Base-by-base conservation (phyloP, 1,140 invertebrate genomes). In the Phenacoccus solenopsis region DNA sequence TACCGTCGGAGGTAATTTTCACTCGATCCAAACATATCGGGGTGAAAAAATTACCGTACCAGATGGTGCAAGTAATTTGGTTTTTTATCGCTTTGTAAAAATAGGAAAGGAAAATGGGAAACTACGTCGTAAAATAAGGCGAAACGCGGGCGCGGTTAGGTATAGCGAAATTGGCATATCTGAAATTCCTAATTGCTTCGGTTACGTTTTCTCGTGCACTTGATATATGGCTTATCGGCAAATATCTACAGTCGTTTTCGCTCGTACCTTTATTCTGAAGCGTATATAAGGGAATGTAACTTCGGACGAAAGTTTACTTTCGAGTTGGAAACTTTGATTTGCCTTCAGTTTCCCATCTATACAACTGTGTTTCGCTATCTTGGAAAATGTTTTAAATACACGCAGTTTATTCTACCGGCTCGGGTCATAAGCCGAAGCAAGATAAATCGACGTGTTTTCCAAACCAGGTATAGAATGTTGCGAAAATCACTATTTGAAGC, bases 301-400 rank as follows among this genome's bases (percentile, higher is more conserved):
- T 49, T 49, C 38, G 38, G 38, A 49, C 38, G 38, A 49, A 49
- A 49, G 38, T 49, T 49, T 49, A 49, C 38, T 49, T 49, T 49
- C 12, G 20, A 49, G 5, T 49, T 49, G 38, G 13, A 49, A 49
- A 49, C 38, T 49, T 49, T 49, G 38, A 49, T 49, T 49, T 49
- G 20, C 38, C 38, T 49, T 49, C 38, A 49, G 38, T 49, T 49
- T n/a, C n/a, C 16, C 38, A 49, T 49, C 12, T n/a, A n/a, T 49
- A 49, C 38, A 3, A n/a, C n/a, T n/a, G n/a, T n/a, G n/a, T 49
- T 49, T n/a, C 16, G 38, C 38, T 49, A 49, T 49, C 38, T 49
- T 49, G 38, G 5, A 16, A 49, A 49, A 49, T 49, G 38, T 49
- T 49, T 49, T 16, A 49, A 49, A 49, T 49, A 49, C n/a, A n/a